phyloP scores from a whole-genome alignment of 2,113 vertebrate species.

The Merops nubicus region DNA sequence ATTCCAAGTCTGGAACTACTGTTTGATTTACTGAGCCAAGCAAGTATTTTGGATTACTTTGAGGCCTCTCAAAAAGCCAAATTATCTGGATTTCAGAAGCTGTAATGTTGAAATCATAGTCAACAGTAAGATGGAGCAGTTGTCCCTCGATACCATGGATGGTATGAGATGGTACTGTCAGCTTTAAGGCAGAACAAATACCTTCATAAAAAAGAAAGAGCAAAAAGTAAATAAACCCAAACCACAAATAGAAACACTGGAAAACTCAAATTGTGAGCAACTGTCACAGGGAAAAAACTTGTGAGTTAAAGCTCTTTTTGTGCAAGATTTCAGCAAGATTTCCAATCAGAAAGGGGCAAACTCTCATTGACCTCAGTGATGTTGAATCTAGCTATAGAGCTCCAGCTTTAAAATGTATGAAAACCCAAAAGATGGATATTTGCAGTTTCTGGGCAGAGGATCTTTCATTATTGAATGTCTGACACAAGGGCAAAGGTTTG shows the following conservation, averaged over 20 bases:
- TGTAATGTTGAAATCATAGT: slow-evolving; percentile 73
- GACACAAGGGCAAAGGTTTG: background rate
- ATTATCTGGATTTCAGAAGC: slow-evolving; percentile 82
- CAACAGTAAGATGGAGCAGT: slow-evolving; percentile 75
- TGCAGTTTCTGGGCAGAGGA: background rate
- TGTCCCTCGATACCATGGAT: slow-evolving; percentile 78
- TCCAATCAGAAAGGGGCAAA: background rate
- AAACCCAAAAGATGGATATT: background rate
- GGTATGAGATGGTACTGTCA: slow-evolving; percentile 73
- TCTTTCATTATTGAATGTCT: background rate
- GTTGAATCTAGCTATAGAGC: background rate
- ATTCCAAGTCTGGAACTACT: slow-evolving; percentile 81
- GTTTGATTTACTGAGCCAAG: slow-evolving; percentile 75
- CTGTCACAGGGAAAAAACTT: background rate
- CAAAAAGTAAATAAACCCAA: background rate
- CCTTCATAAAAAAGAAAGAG: slow-evolving; percentile 55
- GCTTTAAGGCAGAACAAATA: slow-evolving; percentile 73
- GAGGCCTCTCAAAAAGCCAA: slow-evolving; percentile 79
- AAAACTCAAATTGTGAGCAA: background rate
- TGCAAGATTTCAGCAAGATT: background rate
- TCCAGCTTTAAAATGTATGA: background rate
- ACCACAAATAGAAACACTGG: background rate
- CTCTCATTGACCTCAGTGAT: background rate
- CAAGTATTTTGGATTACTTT: slow-evolving; percentile 72
- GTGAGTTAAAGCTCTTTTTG: background rate